These are phyloP conservation scores for Thymelicus acteon DNA, from an alignment of 2,888 invertebrate genomes.

Conservation along the genomic window DNA sequence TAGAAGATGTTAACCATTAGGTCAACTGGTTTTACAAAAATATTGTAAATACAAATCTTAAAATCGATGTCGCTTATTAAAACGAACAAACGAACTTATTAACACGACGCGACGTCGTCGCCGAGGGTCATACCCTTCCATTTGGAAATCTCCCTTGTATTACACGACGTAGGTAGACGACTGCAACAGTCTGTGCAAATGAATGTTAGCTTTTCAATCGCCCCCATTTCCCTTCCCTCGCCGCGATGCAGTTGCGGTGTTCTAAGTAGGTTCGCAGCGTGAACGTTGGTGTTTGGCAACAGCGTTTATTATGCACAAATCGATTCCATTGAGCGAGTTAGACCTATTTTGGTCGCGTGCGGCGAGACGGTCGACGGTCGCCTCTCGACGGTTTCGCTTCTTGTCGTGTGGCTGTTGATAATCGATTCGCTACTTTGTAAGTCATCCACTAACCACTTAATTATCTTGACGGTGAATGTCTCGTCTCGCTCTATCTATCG, in stretches of 20 bases:
- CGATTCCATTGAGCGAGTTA: conserved; percentile 56
- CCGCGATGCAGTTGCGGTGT: conserved; percentile 9
- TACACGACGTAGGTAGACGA: conserved; percentile 8
- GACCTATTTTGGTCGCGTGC: conserved; percentile 61
- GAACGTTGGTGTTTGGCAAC: conserved; percentile 34
- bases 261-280: conserved; percentile 8
- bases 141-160: conserved; percentile 24
- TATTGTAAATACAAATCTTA: conserved; percentile 7
- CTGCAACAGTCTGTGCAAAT: conserved; percentile 13
- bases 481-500: conserved; percentile 14
- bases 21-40: background rate
- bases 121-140: conserved; percentile 23
- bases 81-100: conserved; percentile 10
- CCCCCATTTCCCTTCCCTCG: conserved; percentile 15
- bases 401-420: background rate
- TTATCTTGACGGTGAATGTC: conserved; percentile 5
- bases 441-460: conserved; percentile 5
- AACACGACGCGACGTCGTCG: background rate
- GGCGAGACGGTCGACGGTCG: conserved; percentile 45
- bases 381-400: conserved; percentile 11
- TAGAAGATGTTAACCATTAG: too few species aligned
- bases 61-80: background rate
- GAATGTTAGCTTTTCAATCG: conserved; percentile 28
- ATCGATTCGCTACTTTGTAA: conserved; percentile 8
- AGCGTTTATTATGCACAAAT: conserved; percentile 49